Percentiles rank a stretch among this genome's conserved stretches.
Conservation (phyloP, 1,140 invertebrate species). For the Megalopta genalis region DNA sequence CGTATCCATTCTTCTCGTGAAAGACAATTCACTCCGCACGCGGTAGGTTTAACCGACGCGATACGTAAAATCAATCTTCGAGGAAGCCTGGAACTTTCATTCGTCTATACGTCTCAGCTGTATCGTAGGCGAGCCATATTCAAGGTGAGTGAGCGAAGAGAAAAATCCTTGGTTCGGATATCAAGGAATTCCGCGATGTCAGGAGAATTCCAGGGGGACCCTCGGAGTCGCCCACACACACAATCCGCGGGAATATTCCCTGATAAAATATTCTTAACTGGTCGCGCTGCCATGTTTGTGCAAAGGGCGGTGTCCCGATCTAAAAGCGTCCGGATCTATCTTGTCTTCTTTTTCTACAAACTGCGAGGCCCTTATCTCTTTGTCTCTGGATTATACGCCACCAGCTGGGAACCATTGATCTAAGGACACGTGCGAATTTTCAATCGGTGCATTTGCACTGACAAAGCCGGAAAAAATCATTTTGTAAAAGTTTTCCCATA, state of each 20-base stretch:
- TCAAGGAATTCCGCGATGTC: slow-evolving; percentile 60
- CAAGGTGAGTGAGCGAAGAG: slow-evolving; percentile 29
- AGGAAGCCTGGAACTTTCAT: slow-evolving; percentile 46
- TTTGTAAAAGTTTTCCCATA: no score
- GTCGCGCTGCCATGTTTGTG: slow-evolving; percentile 50
- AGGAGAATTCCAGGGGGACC: slow-evolving; percentile 59
- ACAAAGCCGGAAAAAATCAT: no score
- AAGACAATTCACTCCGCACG: not conserved
- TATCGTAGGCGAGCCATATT: slow-evolving; percentile 24
- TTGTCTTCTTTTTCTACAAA: slow-evolving; percentile 42
- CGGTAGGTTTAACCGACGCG: slow-evolving; percentile 9
- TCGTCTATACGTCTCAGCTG: slow-evolving; percentile 39
- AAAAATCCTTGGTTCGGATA: slow-evolving; percentile 53
- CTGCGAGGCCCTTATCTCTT: slow-evolving; percentile 48
- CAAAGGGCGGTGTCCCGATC: slow-evolving; percentile 56
- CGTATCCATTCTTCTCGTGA: not conserved
- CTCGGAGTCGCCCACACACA: slow-evolving; percentile 4
- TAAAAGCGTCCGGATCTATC: slow-evolving; percentile 35
- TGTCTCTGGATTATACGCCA: slow-evolving; percentile 26
- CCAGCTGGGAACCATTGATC: not conserved
- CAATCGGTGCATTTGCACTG: not conserved
- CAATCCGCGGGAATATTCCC: slow-evolving; percentile 63
- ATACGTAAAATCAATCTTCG: slow-evolving; percentile 38
- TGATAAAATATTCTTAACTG: slow-evolving; percentile 70
- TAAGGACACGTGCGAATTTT: not conserved